Evolutionary conservation across 2,113 vertebrate species (phyloP), one percentile per base, ranked within the genome.

Genomic region (Halcyon malimbica): DNA sequence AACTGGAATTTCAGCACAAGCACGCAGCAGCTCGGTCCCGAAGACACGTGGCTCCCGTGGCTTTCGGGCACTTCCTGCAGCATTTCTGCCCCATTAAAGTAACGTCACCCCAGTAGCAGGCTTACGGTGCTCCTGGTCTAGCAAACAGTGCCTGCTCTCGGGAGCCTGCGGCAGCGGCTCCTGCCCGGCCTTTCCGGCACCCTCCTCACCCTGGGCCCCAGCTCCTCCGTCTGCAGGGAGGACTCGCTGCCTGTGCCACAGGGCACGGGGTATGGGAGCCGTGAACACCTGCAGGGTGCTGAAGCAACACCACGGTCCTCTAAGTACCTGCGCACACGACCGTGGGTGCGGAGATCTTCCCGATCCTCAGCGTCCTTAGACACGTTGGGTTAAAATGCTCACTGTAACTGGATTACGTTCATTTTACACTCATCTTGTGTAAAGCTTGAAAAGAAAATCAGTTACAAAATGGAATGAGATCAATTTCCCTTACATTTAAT

Each of bases 401-500:
- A 59, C 29, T 89, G 26, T 42, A 76, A 59, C 56, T 87, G 84
- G 42, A 86, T 93, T 74, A 51, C 68, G 71, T 64, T 39, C 19
- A 33, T 84, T 94, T 82, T 76, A 78, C 20, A 48, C 50, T 68
- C 51, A 78, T 28, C 39, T 63, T 46, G 64, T 6, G 44, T 80
- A 71, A 83, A 81, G 74, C 44, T 76, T 80, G 91, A 54, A 56
- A 93, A 93, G 15, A 75, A 18, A 25, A 42, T 75, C 33, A 75
- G 35, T 93, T 92, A 59, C 53, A 42, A 95, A 96, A 73, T 48
- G 64, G 78, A 79, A 71, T 70, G 19, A 89, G 73, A 91, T 76
- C 75, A 71, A 65, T 74, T 97, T 95, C 79, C 73, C 56, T 96
- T 83, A 41, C 54, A 93, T 62, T 85, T 79, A 87, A 94, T 28